Conservation (phyloP, 2,797 vertebrate species). For the Hapalemur alaotrensis region DNA sequence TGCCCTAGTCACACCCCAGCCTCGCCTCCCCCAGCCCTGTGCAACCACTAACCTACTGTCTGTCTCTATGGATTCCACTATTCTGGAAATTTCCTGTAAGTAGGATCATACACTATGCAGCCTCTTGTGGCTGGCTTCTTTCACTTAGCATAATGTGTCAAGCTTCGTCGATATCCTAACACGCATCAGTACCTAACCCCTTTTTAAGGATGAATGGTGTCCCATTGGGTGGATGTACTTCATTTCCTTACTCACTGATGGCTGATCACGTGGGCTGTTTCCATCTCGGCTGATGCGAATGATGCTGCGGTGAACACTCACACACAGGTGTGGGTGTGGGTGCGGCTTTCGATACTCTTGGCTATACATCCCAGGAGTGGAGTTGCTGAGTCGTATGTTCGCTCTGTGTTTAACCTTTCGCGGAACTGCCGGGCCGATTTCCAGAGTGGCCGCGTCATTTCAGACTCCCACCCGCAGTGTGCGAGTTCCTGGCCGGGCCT, state of each 20-base stretch:
- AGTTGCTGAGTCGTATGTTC: background rate
- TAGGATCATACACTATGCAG: background rate
- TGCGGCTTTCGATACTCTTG: background rate
- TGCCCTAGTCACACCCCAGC: background rate
- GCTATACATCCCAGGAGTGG: background rate
- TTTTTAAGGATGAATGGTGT: background rate
- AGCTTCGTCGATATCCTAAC: background rate
- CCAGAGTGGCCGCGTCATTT: background rate
- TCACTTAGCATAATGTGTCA: background rate
- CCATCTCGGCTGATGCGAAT: background rate
- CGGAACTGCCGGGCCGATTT: background rate
- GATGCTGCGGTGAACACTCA: background rate
- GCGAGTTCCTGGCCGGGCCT: background rate
- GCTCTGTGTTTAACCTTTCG: background rate
- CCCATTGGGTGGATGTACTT: background rate
- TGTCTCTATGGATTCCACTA: background rate
- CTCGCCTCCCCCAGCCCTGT: background rate
- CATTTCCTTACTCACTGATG: background rate
- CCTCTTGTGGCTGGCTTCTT: background rate
- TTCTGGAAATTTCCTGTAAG: background rate
- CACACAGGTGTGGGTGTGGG: background rate
- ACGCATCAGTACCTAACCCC: too few relatives aligned
- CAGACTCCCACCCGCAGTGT: background rate
- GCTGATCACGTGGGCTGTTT: background rate
- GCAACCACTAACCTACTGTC: background rate